These are phyloP conservation scores for Aradus depressus DNA, from an alignment of 2,888 invertebrate species.

Conservation along the genomic window DNA sequence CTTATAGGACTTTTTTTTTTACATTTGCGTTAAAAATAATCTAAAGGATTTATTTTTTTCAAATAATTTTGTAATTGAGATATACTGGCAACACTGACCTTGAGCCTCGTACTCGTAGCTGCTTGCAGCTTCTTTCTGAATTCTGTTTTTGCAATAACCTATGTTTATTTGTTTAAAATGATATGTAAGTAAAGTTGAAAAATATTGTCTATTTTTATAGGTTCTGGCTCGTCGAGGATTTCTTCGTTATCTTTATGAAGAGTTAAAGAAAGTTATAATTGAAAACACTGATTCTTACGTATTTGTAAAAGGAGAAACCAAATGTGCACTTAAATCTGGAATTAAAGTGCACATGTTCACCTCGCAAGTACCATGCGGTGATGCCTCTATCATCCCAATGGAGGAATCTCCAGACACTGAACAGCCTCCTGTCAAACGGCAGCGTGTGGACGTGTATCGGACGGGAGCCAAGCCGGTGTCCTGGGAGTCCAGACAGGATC, in stretches of 20 bases:
- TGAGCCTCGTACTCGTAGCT: too few species aligned
- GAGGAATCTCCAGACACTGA: neutral
- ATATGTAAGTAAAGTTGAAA: too few species aligned
- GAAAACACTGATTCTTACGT: constrained; percentile 31
- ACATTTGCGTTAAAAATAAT: too few species aligned
- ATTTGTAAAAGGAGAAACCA: constrained; percentile 32
- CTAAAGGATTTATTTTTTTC: too few species aligned
- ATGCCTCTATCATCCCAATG: constrained; percentile 72
- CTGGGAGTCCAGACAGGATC: constrained; percentile 47
- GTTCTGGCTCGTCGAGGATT: constrained; percentile 72
- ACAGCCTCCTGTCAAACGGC: constrained; percentile 8
- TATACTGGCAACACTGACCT: too few species aligned
- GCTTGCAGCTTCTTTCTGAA: too few species aligned
- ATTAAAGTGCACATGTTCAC: constrained; percentile 72
- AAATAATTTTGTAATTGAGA: too few species aligned
- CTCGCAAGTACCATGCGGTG: constrained; percentile 85
- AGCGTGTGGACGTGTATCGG: constrained; percentile 44
- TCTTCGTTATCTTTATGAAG: constrained; percentile 58
- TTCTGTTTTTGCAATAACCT: too few species aligned
- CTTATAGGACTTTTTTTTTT: too few species aligned
- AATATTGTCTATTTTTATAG: constrained; percentile 26
- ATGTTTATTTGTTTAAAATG: too few species aligned
- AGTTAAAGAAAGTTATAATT: constrained; percentile 42
- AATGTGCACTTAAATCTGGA: constrained; percentile 44
- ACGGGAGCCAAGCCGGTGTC: constrained; percentile 83